Base-by-base conservation (phyloP, 2,797 vertebrate genomes). In the Micromesistius poutassou region DNA sequence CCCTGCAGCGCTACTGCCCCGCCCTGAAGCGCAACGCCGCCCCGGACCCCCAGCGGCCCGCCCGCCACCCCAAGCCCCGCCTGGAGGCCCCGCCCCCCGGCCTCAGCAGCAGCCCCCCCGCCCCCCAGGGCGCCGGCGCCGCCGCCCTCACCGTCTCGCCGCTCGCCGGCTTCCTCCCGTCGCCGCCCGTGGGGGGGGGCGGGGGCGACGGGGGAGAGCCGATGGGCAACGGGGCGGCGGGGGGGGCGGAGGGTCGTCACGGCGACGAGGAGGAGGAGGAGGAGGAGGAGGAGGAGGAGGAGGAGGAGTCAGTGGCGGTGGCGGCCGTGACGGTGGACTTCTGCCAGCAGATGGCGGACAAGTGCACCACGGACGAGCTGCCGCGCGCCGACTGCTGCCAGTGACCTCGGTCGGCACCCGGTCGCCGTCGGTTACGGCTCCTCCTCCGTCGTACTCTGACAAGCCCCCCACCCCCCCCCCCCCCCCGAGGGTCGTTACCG, bases 321-420 rank as follows among this genome's bases (percentile, higher is more conserved):
- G 78, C 81, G 13, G 96, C 97, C 1, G 98, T 99, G 82, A 99
- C 98, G 0, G 96, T 99, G 84, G 98, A 99, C 93, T 99, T 99
- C 91, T 99, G 98, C 94, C 98, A 99, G 93, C 97, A 99, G 94
- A 99, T 99, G 98, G 98, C 98, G 88, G 98, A 99, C 88, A 99
- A 99, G 94, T 99, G 98, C 95, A 99, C 97, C 79, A 99, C 98
- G 74, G 97, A 98, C 42, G 98, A 99, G 91, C 98, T 97, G 86
- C 98, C 98, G 75, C 95, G 96, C 90, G 99, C 96, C 93, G 98
- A 99, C 93, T 97, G 94, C 82, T 93, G 95, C 89, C 95, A 96
- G 94, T 94, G 94, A 62, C 55, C 50, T 22, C 19, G n/a, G n/a
- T n/a, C 50, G 50, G 92, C 82, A 1, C n/a, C 31, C 77, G 33